phyloP scores from a whole-genome alignment of 1,140 invertebrate species.

The Nasonia giraulti region DNA sequence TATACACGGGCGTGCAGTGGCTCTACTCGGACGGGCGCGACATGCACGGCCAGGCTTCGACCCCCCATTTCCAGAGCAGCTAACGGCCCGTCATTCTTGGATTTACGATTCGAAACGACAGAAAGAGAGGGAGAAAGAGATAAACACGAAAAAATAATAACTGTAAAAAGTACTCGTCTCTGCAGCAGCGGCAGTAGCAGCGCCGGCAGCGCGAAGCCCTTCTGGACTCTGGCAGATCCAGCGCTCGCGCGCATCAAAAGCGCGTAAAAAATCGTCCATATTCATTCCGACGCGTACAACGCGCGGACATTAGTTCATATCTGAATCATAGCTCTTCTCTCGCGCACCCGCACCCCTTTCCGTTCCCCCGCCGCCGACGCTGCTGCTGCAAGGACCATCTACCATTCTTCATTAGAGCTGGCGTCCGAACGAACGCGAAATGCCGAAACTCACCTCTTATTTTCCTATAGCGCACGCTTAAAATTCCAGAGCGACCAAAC shows the following conservation, averaged over 20 bases:
- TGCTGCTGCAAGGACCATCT: not conserved
- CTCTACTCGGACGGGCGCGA: not conserved
- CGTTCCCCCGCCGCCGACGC: not conserved
- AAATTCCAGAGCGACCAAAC: too few species aligned
- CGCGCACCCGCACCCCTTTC: not conserved
- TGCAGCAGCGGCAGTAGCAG: not conserved
- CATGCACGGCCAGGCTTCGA: slow-evolving; percentile 21
- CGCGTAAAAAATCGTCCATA: slow-evolving; percentile 62
- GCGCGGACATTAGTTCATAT: slow-evolving; percentile 41
- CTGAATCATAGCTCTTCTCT: slow-evolving; percentile 18
- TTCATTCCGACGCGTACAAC: slow-evolving; percentile 51
- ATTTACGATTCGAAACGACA: slow-evolving; percentile 67
- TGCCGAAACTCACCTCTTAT: not conserved
- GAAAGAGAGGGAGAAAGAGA: slow-evolving; percentile 56
- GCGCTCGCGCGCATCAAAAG: slow-evolving; percentile 58
- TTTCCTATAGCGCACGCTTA: not conserved
- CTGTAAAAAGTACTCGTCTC: slow-evolving; percentile 64
- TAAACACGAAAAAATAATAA: slow-evolving; percentile 71
- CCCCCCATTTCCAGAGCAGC: slow-evolving; percentile 48
- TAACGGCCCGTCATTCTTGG: slow-evolving; percentile 57
- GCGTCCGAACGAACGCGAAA: not conserved
- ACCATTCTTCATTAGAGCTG: not conserved
- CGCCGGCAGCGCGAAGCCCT: not conserved
- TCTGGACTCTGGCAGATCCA: not conserved
- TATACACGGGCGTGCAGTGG: too few species aligned